phyloP scores from a whole-genome alignment of 2,113 vertebrate genomes.

The Butorides virescens region DNA sequence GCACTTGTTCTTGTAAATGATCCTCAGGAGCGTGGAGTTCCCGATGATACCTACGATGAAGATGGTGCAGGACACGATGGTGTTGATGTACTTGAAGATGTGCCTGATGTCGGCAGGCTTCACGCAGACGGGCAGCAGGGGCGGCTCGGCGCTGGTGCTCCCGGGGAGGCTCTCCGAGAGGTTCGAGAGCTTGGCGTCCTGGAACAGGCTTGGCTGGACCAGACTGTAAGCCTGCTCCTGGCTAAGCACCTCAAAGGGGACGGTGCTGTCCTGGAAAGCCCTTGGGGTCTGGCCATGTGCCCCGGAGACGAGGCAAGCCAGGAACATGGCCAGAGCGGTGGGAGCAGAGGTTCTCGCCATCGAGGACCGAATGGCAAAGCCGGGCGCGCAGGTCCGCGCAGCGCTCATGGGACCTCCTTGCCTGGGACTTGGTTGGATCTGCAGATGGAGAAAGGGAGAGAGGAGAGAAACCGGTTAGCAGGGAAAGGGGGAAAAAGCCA shows the following conservation, averaged over 20 bases:
- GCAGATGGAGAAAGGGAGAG: not conserved
- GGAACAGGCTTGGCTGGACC: not conserved
- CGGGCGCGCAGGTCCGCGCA: not conserved
- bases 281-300: not conserved
- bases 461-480: not conserved
- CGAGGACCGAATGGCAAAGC: accelerated
- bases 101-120: constrained; percentile 81
- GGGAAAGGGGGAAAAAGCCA: not conserved
- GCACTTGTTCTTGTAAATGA: constrained; percentile 94
- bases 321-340: not conserved
- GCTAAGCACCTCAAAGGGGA: not conserved
- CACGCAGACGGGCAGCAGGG: constrained; percentile 76
- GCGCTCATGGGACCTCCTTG: accelerated
- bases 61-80: constrained; percentile 86
- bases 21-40: constrained; percentile 87
- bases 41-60: constrained; percentile 89
- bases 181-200: not conserved
- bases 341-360: not conserved
- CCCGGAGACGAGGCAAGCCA: not conserved
- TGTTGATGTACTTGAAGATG: constrained; percentile 89
- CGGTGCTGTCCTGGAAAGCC: not conserved
- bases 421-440: not conserved
- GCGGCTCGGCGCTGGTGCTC: not conserved
- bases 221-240: constrained; percentile 19
- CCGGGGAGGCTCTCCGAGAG: not conserved